Base-by-base conservation (phyloP, 23 tunicate genomes). In the Halocynthia aurantium region DNA sequence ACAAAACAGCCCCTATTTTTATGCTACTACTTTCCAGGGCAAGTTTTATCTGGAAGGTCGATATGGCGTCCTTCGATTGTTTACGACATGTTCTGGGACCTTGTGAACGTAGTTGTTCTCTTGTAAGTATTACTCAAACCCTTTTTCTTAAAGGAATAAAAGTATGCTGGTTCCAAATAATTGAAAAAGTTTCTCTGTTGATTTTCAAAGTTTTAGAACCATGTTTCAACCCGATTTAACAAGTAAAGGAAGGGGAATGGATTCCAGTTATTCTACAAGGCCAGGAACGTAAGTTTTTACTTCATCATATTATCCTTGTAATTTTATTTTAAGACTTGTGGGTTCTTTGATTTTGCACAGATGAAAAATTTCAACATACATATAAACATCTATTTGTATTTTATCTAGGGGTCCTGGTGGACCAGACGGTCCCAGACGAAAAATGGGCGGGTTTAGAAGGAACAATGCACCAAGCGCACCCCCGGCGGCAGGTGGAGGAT, bases 401-500 rank as follows among this genome's bases (percentile, higher is more conserved):
- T 15, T 58, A 76, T 83, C 7, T 61, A 88, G 95, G 15, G 87
- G 96, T 8, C 84, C 84, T 9, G 88, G 77, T 68, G 88, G 73
- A 21, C 76, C 68, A 22, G 96, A 88, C 0, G 82, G 85, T n/a
- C 79, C 78, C 17, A 52, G 85, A 6, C 76, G 85, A 8, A 80
- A 82, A 82, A 87, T 87, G 66, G 88, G 96, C 20, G 71, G 87
- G 40, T 21, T 75, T 20, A 57, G 83, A 2, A 69, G 85, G 5
- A 51, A 75, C 52, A 63, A 57, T 10, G 84, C 85, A 15, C 96
- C 96, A 6, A 52, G 89, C 7, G 63, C 96, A 60, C 96, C 96
- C 11, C 96, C 96, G 18, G 53, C 69, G 72, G 96, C 85, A 20
- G 96, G 96, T 22, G 96, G 96, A 50, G 95, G 96, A 80, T 89